phyloP scores from a whole-genome alignment of 2,888 invertebrate species.

The Lamellibrachia satsuma region DNA sequence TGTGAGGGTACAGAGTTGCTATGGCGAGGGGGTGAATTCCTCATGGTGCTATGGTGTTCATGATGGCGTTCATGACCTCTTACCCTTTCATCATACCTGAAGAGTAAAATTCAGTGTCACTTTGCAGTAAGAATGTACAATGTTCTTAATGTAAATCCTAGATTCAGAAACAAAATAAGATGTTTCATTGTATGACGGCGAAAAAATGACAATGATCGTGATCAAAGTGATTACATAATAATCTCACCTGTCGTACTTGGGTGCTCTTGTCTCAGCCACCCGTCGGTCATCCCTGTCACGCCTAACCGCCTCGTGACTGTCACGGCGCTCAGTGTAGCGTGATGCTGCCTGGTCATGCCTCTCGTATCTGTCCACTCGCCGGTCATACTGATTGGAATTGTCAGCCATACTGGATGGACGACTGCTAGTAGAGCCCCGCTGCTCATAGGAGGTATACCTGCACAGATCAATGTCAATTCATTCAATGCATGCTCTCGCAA shows the following conservation, averaged over 20 bases:
- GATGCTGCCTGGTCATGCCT: neutral
- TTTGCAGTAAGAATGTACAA: neutral
- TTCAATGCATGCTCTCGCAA: neutral
- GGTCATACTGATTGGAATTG: neutral
- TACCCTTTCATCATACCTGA: neutral
- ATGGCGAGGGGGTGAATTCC: constrained; percentile 13
- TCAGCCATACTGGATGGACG: neutral
- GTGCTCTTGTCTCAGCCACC: neutral
- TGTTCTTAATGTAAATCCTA: neutral
- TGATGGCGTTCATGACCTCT: neutral
- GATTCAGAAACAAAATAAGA: neutral
- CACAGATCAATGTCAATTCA: neutral
- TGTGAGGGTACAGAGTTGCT: neutral
- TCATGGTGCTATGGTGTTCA: neutral
- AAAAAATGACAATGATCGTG: neutral
- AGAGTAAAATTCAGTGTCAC: neutral
- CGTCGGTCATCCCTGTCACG: constrained; percentile 3
- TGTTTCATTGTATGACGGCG: neutral
- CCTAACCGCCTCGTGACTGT: neutral
- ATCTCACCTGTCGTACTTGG: neutral
- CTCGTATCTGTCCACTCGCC: neutral
- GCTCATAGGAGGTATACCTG: neutral
- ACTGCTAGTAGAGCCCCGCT: neutral
- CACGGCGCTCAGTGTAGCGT: neutral
- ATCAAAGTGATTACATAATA: neutral